These are phyloP conservation scores for Varroa destructor DNA, from an alignment of 1,140 invertebrate genomes.

Conservation along the genomic window DNA sequence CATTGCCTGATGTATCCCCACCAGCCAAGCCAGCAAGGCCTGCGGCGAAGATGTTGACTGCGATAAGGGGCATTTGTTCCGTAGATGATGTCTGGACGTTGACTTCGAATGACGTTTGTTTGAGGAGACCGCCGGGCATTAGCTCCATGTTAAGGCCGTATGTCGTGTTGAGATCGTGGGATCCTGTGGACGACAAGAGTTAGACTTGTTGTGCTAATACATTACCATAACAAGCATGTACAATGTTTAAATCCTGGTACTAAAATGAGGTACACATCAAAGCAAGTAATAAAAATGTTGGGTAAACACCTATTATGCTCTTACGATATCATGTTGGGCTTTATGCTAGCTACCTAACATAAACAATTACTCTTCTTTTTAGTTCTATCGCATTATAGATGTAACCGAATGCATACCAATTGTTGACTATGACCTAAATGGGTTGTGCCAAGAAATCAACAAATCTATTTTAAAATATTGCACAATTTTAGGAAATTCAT, in stretches of 20 bases:
- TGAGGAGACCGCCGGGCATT: conserved; percentile 57
- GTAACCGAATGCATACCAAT: too few relatives aligned
- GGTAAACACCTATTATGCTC: conserved; percentile 38
- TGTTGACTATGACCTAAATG: too few relatives aligned
- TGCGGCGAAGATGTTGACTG: conserved; percentile 58
- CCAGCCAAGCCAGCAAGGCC: conserved; percentile 53
- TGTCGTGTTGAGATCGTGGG: conserved; percentile 49
- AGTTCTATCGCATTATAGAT: too few relatives aligned
- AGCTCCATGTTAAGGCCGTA: conserved; percentile 58
- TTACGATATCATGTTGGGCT: conserved; percentile 36
- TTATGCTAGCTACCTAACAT: too few relatives aligned
- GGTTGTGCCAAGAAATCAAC: too few relatives aligned
- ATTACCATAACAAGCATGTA: conserved; percentile 30
- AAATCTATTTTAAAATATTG: too few relatives aligned
- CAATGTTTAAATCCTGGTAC: conserved; percentile 49
- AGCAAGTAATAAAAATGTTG: conserved; percentile 54
- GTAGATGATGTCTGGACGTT: conserved; percentile 46
- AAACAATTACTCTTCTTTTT: too few relatives aligned
- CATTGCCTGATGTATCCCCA: conserved; percentile 36
- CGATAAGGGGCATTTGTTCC: conserved; percentile 45
- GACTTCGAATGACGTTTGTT: conserved; percentile 59
- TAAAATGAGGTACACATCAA: conserved; percentile 56
- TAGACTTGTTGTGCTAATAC: conserved; percentile 26
- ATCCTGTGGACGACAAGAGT: conserved; percentile 31
- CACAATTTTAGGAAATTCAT: too few relatives aligned